phyloP scores from a whole-genome alignment of 2,888 invertebrate genomes.

The Dryadula phaetusa region DNA sequence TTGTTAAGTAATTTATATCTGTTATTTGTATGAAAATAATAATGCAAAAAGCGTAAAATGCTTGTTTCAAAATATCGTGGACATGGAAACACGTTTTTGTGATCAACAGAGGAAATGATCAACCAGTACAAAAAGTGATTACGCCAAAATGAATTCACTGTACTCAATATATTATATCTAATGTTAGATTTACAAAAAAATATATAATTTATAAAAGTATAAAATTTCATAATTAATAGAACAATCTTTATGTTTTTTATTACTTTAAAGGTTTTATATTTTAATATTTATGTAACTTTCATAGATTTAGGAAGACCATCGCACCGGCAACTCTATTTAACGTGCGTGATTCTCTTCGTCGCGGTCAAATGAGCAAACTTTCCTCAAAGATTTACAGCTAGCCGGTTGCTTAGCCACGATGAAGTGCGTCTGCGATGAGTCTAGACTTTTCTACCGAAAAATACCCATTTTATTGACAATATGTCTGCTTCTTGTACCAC shows the following conservation, averaged over 20 bases:
- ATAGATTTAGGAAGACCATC: slow-evolving; percentile 24
- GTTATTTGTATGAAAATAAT: slow-evolving; percentile 11
- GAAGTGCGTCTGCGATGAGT: background rate
- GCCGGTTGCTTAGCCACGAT: slow-evolving; percentile 42
- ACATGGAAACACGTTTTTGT: background rate
- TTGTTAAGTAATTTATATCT: background rate
- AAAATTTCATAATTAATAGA: too few relatives aligned
- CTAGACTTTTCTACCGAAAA: slow-evolving; percentile 14
- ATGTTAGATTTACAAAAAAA: too few relatives aligned
- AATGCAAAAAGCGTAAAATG: background rate
- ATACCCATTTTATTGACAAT: slow-evolving; percentile 1
- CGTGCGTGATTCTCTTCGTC: slow-evolving; percentile 45
- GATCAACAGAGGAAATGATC: slow-evolving; percentile 3
- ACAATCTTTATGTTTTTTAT: too few relatives aligned
- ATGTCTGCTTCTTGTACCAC: background rate
- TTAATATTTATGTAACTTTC: background rate
- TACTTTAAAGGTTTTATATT: background rate
- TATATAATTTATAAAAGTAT: too few relatives aligned
- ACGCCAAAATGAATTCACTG: background rate
- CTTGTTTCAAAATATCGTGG: slow-evolving; percentile 1
- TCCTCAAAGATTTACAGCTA: slow-evolving; percentile 49
- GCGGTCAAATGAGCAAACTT: slow-evolving; percentile 51
- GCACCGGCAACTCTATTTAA: slow-evolving; percentile 18
- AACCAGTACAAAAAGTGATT: background rate
- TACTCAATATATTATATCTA: too few relatives aligned